Evolutionary conservation across 92 coral and sea anemone species (phyloP), one percentile per base, ranked within the genome.

Genomic region (Palythoa caribaeorum): DNA sequence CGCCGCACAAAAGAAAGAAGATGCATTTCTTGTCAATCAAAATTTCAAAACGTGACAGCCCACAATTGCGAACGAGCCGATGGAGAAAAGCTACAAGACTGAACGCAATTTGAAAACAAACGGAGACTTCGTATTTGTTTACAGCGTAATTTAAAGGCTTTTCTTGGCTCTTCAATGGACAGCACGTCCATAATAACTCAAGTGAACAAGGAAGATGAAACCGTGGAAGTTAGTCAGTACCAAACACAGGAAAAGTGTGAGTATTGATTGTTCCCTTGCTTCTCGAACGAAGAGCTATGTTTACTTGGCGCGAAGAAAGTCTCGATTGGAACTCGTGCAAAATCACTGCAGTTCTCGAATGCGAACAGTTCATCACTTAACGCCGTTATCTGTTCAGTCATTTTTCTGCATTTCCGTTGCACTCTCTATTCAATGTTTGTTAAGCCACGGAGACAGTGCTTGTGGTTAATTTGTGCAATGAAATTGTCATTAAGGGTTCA

Each of bases 131-230:
- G 76, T 63, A 28, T 66, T 81, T 38, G 65, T 81, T 81, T 66
- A 81, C 60, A 12, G 86, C 86, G 47, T 69, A 66, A 48, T 81
- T 81, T 81, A 48, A 47, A 81, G 63, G 63, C 35, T 20, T 44
- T 69, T 66, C 59, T 65, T 50, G 86, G 86, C 66, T 66, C 88
- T 83, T 92, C 93, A 83, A 97, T 97, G 99, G 99, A 97, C 98
- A 97, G 93, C 92, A 97, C 94, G 95, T 97, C 99, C 96, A 97
- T 97, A 86, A 97, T 97, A 80, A 97, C 99, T 81, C 99, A 97
- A 88, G 99, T 97, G 59, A 97, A 89, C 91, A 93, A 93, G 90
- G 99, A 97, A 20, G 99, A 97, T 40, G 99, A 97, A 77, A 73
- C 94, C 14, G 71, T 91, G 89, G 98, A 94, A 88, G 96, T 95